Base-by-base conservation (phyloP, 2,797 vertebrate species). In the Takifugu ocellatus region DNA sequence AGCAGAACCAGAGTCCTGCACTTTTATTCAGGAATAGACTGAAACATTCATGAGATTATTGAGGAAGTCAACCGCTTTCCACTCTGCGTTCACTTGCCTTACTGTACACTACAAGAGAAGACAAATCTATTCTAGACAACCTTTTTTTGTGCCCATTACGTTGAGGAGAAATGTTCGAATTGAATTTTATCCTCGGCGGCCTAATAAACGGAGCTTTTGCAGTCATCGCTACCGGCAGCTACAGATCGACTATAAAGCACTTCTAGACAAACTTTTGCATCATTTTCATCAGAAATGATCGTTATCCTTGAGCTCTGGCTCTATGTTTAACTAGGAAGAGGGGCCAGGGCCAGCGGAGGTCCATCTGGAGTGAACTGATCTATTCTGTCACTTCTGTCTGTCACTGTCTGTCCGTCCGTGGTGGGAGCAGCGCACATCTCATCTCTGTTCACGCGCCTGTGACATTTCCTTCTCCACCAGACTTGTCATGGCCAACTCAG, bases 1-100 rank as follows among this genome's bases (percentile, higher is more conserved):
- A 79, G 80, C 74, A 77, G 68, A 84, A 87, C 68, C 61, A 68
- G 80, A 86, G 68, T 77, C 74, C 29, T 72, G 73, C 68, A 81
- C 81, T 84, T 81, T 86, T 78, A 79, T 88, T 87, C 79, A 85
- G 74, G 24, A 74, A 73, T 77, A 74, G 79, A 82, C 84, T 91
- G 75, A 91, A 91, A 90, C 83, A 90, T 92, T 91, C 81, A 92
- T 89, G 73, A 87, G 77, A 59, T 56, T 56, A 71, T 77, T 48
- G 17, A 77, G 76, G 51, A 59, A 46, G 56, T 56, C 29, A 62
- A 61, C 61, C 60, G 58, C 52, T 75, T 73, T 75, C 58, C 45
- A 71, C 43, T 66, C 68, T 58, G 61, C 56, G n/a, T 49, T 59
- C 25, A 56, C 68, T 31, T 36, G 51, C 52, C 17, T 57, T 4